phyloP scores from a whole-genome alignment of 2,113 vertebrate genomes.

The Salvelinus fontinalis region DNA sequence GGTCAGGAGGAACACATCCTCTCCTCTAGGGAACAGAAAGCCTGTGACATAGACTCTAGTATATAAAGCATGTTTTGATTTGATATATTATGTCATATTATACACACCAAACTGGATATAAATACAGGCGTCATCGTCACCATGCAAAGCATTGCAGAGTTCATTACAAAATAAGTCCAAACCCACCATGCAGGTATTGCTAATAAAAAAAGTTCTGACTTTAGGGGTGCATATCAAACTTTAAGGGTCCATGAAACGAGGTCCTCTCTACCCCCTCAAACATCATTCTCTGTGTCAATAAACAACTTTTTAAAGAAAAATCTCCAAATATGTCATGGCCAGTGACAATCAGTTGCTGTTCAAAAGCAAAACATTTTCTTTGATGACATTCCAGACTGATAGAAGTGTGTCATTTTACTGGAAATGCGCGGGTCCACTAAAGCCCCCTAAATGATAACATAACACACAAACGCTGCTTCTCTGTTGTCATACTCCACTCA shows the following conservation, averaged over 20 bases:
- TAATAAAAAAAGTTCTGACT: slow-evolving; percentile 32
- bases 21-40: slow-evolving; percentile 9
- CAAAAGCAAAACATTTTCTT: slow-evolving; percentile 45
- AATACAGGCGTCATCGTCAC: slow-evolving; percentile 37
- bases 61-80: slow-evolving; percentile 60
- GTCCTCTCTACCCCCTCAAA: slow-evolving; percentile 18
- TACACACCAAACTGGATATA: slow-evolving; percentile 50
- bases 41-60: slow-evolving; percentile 24
- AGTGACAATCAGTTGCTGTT: slow-evolving; percentile 30
- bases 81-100: slow-evolving; percentile 62
- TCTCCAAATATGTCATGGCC: not conserved
- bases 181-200: slow-evolving; percentile 48
- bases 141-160: slow-evolving; percentile 65
- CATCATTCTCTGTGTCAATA: slow-evolving; percentile 42
- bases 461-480: not conserved
- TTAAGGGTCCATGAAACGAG: slow-evolving; percentile 25
- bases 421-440: slow-evolving; percentile 18
- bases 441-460: not conserved
- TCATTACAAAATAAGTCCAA: slow-evolving; percentile 47
- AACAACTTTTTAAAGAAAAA: slow-evolving; percentile 37
- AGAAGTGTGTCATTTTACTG: slow-evolving; percentile 37
- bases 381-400: slow-evolving; percentile 39
- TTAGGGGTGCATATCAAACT: slow-evolving; percentile 32
- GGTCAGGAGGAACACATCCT: not conserved
- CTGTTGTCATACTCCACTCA: not conserved